Base-by-base conservation (phyloP, 2,888 invertebrate genomes). In the Atrina japonica region DNA sequence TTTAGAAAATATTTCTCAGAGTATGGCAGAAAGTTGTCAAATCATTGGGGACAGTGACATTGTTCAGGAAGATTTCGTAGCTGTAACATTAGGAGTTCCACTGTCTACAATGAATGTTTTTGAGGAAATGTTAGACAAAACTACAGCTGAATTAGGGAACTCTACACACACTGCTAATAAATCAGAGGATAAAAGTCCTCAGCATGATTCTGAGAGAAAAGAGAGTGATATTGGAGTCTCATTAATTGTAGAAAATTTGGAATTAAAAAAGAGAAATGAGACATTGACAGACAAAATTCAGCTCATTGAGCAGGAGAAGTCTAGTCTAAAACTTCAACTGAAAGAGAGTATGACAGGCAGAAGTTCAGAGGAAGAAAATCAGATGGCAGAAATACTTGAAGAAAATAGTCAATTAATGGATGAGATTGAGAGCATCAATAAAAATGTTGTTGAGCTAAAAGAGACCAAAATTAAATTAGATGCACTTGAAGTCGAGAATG, bases 381-480 rank as follows among this genome's bases (percentile, higher is more conserved):
- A 60, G 16, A 9, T 45, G 47, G 60, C 43, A 21, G 47, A 25
- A 7, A 9, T 60, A 14, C 14, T 43, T 35, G 60, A 60, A 45
- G 61, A 61, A 16, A 61, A 61, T 30, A 23, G 49, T 56, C n/a
- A 18, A 23, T 40, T 75, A 18, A 64, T 66, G 41, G 35, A 43
- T 23, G 65, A 78, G 66, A 43, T 73, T 21, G 35, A 50, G 23
- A 66, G 49, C 16, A 59, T 71, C 1, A 66, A 75, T 9, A 47
- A 43, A 55, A 63, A 72, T 60, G 47, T 79, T 18, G 21, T 35
- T 16, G 21, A 21, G 23, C 40, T 52, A 1, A 23, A 7, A 1
- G 29, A 25, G 14, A 14, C 35, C 11, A 27, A 52, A 14, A 6
- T 2, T n/a, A 21, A 52, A 14, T 27, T 29, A 9, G 25, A 30